These are phyloP conservation scores for Myiagra hebetior DNA, from an alignment of 2,113 vertebrate species.

Conservation along the genomic window DNA sequence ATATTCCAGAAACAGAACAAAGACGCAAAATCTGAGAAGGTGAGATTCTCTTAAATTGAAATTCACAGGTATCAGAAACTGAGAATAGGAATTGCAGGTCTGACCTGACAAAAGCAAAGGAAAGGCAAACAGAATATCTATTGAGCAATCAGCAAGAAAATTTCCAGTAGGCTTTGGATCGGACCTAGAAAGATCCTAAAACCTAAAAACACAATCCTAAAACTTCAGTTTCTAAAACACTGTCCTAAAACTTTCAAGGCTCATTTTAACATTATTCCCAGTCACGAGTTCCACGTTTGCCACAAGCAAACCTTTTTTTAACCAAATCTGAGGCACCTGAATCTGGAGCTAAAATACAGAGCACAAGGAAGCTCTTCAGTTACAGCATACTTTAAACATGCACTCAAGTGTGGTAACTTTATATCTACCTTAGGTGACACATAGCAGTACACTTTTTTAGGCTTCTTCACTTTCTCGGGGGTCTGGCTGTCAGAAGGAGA, in stretches of 20 bases:
- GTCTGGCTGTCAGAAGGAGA: conserved; percentile 86
- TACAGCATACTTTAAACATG: background rate
- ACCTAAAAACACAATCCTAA: background rate
- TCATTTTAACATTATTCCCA: background rate
- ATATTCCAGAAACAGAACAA: background rate
- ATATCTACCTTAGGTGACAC: conserved; percentile 93
- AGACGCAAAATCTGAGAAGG: background rate
- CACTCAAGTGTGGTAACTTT: background rate
- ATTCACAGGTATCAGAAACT: background rate
- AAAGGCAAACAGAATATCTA: background rate
- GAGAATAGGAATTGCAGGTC: background rate
- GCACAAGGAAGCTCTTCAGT: background rate
- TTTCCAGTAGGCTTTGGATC: background rate
- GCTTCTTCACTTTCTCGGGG: conserved; percentile 95
- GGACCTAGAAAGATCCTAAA: background rate
- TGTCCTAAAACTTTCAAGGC: background rate
- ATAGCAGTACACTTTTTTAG: conserved; percentile 99
- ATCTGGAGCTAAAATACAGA: background rate
- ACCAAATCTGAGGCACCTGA: background rate
- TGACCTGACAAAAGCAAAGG: background rate
- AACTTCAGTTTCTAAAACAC: background rate
- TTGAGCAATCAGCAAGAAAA: background rate
- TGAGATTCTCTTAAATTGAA: background rate
- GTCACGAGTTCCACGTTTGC: background rate
- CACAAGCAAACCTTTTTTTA: background rate